Conservation (phyloP, 2,888 invertebrate genomes). For the Ethmia dodecea region DNA sequence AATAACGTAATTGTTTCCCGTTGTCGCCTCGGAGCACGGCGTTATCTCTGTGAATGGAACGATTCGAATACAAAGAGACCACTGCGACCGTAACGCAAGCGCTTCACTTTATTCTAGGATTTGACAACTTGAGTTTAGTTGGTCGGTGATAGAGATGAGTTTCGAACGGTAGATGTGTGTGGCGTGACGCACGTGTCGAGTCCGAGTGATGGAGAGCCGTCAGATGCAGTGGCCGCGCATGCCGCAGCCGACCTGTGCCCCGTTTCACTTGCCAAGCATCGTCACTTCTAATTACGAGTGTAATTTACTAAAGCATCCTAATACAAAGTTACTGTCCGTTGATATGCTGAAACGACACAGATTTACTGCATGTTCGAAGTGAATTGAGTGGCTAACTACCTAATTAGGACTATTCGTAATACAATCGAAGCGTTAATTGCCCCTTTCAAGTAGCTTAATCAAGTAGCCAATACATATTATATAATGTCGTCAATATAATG, state of each 20-base stretch:
- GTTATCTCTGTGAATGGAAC: constrained; percentile 62
- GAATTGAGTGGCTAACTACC: background rate
- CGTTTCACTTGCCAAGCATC: constrained; percentile 55
- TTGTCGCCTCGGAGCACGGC: constrained; percentile 54
- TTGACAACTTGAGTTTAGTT: constrained; percentile 40
- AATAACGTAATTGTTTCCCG: constrained; percentile 67
- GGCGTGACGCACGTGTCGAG: constrained; percentile 29
- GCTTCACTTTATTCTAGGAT: constrained; percentile 33
- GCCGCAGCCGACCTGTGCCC: constrained; percentile 52
- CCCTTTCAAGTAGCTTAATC: constrained; percentile 35
- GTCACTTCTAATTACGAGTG: constrained; percentile 58
- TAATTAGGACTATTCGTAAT: constrained; percentile 20
- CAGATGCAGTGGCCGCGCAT: constrained; percentile 45
- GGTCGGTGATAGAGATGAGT: constrained; percentile 30
- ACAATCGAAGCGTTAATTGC: constrained; percentile 33
- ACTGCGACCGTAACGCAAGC: constrained; percentile 40
- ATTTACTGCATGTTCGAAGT: constrained; percentile 25
- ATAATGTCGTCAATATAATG: constrained; percentile 15
- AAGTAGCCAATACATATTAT: constrained; percentile 20
- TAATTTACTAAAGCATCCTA: constrained; percentile 54
- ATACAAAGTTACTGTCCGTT: constrained; percentile 31
- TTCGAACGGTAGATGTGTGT: constrained; percentile 21
- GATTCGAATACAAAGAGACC: constrained; percentile 54
- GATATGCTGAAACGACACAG: constrained; percentile 25
- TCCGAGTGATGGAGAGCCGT: constrained; percentile 56